Evolutionary conservation across 2,113 vertebrate species (phyloP).

Genomic region (Spea multiplicata): DNA sequence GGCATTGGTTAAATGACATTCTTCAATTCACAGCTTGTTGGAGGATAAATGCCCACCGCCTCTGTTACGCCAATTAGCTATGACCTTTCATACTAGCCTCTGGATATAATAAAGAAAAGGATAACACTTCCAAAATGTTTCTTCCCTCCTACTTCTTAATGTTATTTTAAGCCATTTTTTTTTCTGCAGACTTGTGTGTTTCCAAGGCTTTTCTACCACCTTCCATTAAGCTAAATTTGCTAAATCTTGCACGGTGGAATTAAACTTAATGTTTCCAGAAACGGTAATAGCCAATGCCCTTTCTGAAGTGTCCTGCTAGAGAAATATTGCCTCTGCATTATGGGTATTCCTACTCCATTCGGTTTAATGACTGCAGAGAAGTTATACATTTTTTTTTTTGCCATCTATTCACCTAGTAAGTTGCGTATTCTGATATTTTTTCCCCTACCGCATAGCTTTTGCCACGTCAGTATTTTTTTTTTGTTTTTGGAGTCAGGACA

Average conservation of each 20-base stretch:
- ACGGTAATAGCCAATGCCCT: conserved; percentile 57
- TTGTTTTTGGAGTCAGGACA: neutral
- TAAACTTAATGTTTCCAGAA: conserved; percentile 53
- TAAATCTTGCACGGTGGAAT: conserved; percentile 51
- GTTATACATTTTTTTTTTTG: conserved; percentile 18
- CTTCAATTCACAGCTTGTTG: conserved; percentile 46
- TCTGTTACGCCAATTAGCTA: conserved; percentile 58
- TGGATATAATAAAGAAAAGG: conserved; percentile 55
- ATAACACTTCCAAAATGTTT: conserved; percentile 56
- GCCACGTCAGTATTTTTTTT: neutral
- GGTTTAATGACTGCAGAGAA: conserved; percentile 32
- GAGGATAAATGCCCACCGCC: conserved; percentile 48
- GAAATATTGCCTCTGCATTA: conserved; percentile 53
- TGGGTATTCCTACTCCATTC: conserved; percentile 44
- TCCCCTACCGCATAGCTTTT: neutral
- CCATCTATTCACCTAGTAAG: conserved; percentile 17
- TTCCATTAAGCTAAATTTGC: conserved; percentile 47
- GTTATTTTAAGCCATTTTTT: conserved; percentile 57
- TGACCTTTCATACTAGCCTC: conserved; percentile 61
- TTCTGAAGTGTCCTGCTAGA: conserved; percentile 58
- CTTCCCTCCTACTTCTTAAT: conserved; percentile 48
- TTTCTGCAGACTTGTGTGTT: conserved; percentile 39
- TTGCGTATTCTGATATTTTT: conserved; percentile 1
- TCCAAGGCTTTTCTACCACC: conserved; percentile 26
- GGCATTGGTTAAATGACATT: conserved; percentile 49